phyloP scores from a whole-genome alignment of 2,797 vertebrate genomes.

The Tamandua tetradactyla region DNA sequence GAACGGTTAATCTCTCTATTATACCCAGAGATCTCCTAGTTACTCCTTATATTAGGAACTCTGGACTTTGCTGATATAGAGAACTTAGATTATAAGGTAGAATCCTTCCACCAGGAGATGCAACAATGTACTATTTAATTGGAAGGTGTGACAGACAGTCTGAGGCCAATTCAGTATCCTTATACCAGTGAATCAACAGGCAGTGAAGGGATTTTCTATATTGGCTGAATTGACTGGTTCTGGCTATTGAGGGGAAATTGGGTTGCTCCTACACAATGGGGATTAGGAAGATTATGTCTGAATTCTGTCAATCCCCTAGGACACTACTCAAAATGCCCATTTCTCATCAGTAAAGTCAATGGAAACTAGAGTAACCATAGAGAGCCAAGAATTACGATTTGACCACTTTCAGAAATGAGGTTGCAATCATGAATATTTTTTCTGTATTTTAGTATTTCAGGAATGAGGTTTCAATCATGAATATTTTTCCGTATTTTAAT shows the following conservation, averaged over 20 bases:
- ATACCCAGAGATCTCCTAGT: background rate
- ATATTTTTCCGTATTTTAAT: background rate
- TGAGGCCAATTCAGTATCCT: background rate
- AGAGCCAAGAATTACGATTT: background rate
- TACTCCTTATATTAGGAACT: background rate
- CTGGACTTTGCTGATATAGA: background rate
- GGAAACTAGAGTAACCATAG: background rate
- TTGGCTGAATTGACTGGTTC: background rate
- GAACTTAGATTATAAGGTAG: background rate
- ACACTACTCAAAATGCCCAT: background rate
- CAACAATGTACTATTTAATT: background rate
- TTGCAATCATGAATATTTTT: background rate
- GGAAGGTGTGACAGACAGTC: background rate
- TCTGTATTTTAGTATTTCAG: background rate
- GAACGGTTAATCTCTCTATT: background rate
- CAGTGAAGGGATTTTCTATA: background rate
- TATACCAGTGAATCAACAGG: background rate
- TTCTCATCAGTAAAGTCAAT: background rate
- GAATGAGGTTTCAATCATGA: background rate
- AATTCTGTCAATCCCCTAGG: background rate
- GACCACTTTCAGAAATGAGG: background rate
- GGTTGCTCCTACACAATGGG: background rate
- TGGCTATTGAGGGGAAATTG: background rate
- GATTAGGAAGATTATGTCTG: background rate
- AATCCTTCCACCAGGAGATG: background rate